Conservation (phyloP, 1,140 invertebrate genomes). For the Drosophila persimilis region DNA sequence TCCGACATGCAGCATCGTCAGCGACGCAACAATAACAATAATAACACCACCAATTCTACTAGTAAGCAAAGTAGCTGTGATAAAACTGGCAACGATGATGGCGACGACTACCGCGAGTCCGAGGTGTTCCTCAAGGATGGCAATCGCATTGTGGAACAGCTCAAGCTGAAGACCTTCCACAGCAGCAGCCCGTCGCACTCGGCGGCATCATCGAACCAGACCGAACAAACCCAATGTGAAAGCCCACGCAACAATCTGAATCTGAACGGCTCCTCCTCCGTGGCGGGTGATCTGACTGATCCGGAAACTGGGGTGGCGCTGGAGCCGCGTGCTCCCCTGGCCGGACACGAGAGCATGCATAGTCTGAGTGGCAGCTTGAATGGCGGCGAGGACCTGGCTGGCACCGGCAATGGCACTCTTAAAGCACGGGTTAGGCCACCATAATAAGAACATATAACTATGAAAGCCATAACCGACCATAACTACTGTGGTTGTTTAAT, state of each 20-base stretch:
- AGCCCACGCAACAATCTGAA: neutral
- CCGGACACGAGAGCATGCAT: slow-evolving; percentile 67
- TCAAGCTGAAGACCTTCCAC: slow-evolving; percentile 65
- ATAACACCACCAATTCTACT: slow-evolving; percentile 60
- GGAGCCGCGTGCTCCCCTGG: slow-evolving; percentile 59
- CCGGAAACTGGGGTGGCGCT: slow-evolving; percentile 12
- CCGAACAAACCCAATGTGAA: slow-evolving; percentile 77
- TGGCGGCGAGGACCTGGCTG: slow-evolving; percentile 36
- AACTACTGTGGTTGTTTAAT: slow-evolving; percentile 43
- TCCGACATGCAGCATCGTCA: slow-evolving; percentile 80
- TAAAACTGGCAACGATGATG: slow-evolving; percentile 68
- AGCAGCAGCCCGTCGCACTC: slow-evolving; percentile 72
- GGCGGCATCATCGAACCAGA: slow-evolving; percentile 75
- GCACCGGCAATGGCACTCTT: slow-evolving; percentile 39
- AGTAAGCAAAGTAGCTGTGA: slow-evolving; percentile 73
- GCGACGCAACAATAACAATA: slow-evolving; percentile 61
- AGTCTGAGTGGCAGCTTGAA: slow-evolving; percentile 55
- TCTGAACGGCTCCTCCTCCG: slow-evolving; percentile 43
- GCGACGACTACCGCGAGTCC: slow-evolving; percentile 48
- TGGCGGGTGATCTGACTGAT: slow-evolving; percentile 38
- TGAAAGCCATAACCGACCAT: slow-evolving; percentile 23
- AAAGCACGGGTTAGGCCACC: slow-evolving; percentile 70
- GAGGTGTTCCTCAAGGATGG: slow-evolving; percentile 64
- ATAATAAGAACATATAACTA: neutral
- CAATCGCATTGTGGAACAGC: slow-evolving; percentile 27